Evolutionary conservation across 2,113 vertebrate genomes (phyloP), one percentile per base, ranked within the genome.

Genomic region (Sander lucioperca): DNA sequence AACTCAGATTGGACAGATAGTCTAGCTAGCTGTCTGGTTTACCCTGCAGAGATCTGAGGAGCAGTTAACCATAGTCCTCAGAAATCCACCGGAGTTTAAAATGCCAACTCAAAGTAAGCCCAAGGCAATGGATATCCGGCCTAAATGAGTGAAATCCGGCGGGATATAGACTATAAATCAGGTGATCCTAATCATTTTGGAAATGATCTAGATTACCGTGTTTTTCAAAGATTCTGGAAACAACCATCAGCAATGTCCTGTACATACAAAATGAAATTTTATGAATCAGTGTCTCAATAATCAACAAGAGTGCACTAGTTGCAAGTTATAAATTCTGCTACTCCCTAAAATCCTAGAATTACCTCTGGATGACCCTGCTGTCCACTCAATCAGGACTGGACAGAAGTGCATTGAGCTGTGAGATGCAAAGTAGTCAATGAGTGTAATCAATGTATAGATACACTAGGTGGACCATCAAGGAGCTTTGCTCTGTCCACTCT

Each of bases 341-440:
- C n/a, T 66, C 25, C 33, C 33, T 48, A 47, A 54, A 84, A 73
- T 18, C 18, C 9, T 15, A 18, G 13, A 72, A 64, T 83, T 81
- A 80, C 74, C 90, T 88, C 77, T 74, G 74, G 61, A 67, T 88
- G 83, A 86, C 87, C 83, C 82, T 70, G 50, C 47, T 61, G 64
- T 72, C 70, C 57, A 79, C 70, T 89, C 75, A 71, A 30, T 90
- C 88, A 86, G 53, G 61, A 23, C 47, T 64, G 83, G 76, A 85
- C 87, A 83, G 58, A 23, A 70, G 43, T 36, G 83, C 71, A 77
- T 70, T 84, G 82, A 86, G 64, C 86, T 43, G 15, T 71, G 74
- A 85, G 59, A 91, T 88, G 84, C 75, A 85, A 89, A 87, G 82
- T 23, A 74, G 84, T 90, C 89, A 89, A 86, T 92, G 74, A 85